Conservation (phyloP, 2,888 invertebrate species). For the Hemaris fuciformis region DNA sequence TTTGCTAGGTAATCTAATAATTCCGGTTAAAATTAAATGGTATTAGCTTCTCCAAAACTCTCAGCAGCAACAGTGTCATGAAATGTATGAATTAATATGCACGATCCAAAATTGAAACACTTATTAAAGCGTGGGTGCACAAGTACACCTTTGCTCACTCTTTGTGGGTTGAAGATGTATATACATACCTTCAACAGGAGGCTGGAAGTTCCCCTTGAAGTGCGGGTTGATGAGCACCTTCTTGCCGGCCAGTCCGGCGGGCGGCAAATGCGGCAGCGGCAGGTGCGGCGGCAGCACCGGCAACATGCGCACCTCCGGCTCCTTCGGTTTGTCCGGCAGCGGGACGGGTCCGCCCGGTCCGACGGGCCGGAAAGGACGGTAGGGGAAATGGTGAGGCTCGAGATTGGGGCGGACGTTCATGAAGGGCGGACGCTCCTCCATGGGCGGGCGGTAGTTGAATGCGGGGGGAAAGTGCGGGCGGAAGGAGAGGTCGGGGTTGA, state of each 20-base stretch:
- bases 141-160: too few species aligned
- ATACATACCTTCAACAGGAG: slow-evolving; percentile 76
- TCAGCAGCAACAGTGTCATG: too few species aligned
- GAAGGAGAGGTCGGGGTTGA: slow-evolving; percentile 45
- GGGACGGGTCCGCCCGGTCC: slow-evolving; percentile 46
- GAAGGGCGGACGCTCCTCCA: slow-evolving; percentile 41
- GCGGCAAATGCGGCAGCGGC: slow-evolving; percentile 53
- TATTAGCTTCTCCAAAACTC: too few species aligned
- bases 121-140: too few species aligned
- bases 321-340: slow-evolving; percentile 32
- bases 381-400: slow-evolving; percentile 49
- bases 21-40: too few species aligned
- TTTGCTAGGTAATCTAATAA: too few species aligned
- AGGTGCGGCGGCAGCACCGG: slow-evolving; percentile 62
- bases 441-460: slow-evolving; percentile 43
- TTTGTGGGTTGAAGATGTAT: too few species aligned
- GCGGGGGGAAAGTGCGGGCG: slow-evolving; percentile 26
- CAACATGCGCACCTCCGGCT: slow-evolving; percentile 69
- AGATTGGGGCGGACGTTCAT: slow-evolving; percentile 29
- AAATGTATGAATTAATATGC: too few species aligned
- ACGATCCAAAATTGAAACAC: too few species aligned
- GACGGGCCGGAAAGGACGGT: too few species aligned
- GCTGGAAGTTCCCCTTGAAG: slow-evolving; percentile 83
- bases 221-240: slow-evolving; percentile 87
- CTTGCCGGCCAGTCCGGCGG: slow-evolving; percentile 71